These are phyloP conservation scores for Drosophila picticornis DNA, from an alignment of 2,888 invertebrate genomes.

Conservation along the genomic window DNA sequence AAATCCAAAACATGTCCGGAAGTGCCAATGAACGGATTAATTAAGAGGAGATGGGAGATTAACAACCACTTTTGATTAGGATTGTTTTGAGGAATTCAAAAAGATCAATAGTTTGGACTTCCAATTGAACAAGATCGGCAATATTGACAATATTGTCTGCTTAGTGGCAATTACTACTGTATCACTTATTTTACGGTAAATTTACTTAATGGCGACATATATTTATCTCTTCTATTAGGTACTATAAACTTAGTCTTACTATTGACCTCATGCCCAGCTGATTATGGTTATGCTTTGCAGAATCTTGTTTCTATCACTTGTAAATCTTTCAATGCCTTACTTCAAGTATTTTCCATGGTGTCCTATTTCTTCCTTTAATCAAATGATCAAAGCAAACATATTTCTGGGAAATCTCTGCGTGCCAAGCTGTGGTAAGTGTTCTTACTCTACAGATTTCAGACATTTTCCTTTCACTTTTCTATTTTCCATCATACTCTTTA, in stretches of 20 bases:
- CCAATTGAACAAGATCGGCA: neutral
- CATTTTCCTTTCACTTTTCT: neutral
- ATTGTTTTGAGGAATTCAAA: neutral
- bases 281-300: neutral
- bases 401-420: neutral
- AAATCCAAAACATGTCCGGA: conserved; percentile 11
- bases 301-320: neutral
- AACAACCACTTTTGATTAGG: neutral
- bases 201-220: neutral
- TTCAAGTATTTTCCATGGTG: neutral
- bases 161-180: neutral
- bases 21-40: neutral
- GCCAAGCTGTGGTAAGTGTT: neutral
- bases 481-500: neutral
- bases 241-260: neutral
- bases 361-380: neutral
- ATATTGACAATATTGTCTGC: too few relatives aligned
- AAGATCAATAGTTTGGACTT: neutral
- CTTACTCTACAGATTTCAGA: neutral
- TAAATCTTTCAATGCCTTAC: neutral
- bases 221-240: neutral
- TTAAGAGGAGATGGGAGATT: neutral
- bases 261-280: neutral
- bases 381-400: neutral
- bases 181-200: neutral